Conservation (phyloP, 2,113 vertebrate genomes). For the Gymnarchus niloticus region DNA sequence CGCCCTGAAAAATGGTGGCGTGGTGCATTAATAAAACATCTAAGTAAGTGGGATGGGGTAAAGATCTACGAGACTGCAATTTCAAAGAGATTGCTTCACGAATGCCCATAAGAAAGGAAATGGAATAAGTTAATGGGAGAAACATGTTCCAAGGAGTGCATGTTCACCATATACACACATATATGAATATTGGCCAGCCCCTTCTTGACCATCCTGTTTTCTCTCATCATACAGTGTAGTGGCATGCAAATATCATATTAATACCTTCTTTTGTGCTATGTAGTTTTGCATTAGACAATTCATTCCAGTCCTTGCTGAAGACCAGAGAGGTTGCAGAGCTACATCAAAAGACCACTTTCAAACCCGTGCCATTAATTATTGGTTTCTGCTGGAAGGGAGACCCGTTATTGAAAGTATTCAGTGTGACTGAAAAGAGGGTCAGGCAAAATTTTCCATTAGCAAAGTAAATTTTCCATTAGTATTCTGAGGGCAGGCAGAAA, state of each 20-base stretch:
- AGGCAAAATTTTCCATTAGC: conserved; percentile 61
- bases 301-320: neutral
- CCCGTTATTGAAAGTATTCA: conserved; percentile 57
- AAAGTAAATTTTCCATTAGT: conserved; percentile 16
- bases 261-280: neutral
- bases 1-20: neutral
- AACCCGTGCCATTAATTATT: conserved; percentile 47
- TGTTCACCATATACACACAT: too few relatives aligned
- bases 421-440: conserved; percentile 44
- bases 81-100: neutral
- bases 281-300: neutral
- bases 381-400: conserved; percentile 52
- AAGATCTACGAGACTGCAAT: too few relatives aligned
- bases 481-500: conserved; percentile 19
- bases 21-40: neutral
- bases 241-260: neutral
- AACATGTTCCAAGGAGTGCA: neutral
- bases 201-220: neutral
- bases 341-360: conserved; percentile 37
- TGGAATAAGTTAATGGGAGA: neutral
- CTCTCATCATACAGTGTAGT: neutral
- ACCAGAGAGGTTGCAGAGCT: conserved; percentile 15
- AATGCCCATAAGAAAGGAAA: neutral
- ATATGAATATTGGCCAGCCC: too few relatives aligned
- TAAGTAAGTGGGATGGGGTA: too few relatives aligned